Evolutionary conservation across 2,113 vertebrate species (phyloP).

Genomic region (Origma solitaria): DNA sequence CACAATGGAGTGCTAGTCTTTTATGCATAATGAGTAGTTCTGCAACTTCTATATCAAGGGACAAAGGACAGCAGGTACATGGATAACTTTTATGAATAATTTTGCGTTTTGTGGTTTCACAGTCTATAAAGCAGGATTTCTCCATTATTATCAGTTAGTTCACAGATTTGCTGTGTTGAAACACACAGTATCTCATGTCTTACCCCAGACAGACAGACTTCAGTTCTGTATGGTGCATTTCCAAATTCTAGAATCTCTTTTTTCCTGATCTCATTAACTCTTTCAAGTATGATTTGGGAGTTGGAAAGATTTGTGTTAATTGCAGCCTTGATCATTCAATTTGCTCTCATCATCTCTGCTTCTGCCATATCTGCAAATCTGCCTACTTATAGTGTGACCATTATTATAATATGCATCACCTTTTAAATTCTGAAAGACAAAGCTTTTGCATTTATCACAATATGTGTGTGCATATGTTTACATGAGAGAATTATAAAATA

Average conservation of each 20-base stretch:
- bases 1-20: not conserved
- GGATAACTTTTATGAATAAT: not conserved
- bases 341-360: not conserved
- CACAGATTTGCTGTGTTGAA: not conserved
- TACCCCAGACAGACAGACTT: not conserved
- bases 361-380: not conserved
- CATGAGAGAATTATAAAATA: not conserved
- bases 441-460: not conserved
- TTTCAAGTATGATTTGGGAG: not conserved
- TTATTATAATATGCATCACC: not conserved
- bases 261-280: not conserved
- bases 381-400: not conserved
- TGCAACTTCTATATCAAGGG: not conserved
- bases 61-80: not conserved
- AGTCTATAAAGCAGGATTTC: not conserved
- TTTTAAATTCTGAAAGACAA: not conserved
- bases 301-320: not conserved
- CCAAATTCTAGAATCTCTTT: not conserved
- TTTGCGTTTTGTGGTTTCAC: not conserved
- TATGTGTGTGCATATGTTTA: not conserved
- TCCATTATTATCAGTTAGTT: not conserved
- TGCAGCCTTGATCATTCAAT: not conserved
- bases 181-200: fast-evolving
- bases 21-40: not conserved
- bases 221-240: not conserved